Evolutionary conservation across 2,888 invertebrate genomes (phyloP).

Genomic region (Dicranocentrus wangi): DNA sequence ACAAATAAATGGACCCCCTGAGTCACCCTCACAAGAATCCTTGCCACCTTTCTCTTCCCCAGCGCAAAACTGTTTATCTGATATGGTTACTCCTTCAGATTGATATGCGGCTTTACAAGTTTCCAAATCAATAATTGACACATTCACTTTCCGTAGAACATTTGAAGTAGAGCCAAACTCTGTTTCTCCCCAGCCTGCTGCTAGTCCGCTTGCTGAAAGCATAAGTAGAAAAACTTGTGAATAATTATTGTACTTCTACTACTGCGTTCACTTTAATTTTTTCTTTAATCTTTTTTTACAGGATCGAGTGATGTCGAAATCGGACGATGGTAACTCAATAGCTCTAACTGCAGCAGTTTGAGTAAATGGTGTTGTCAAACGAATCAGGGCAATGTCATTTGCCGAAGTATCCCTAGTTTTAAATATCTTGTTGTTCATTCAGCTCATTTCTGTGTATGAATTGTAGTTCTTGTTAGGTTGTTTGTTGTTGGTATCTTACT

Average conservation of each 20-base stretch:
- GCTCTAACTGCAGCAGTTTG: background rate
- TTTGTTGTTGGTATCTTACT: background rate
- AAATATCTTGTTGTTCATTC: too few relatives aligned
- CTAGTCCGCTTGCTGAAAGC: background rate
- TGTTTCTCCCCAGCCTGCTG: conserved; percentile 41
- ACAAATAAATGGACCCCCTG: conserved; percentile 43
- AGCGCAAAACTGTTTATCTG: conserved; percentile 28
- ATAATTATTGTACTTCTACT: too few relatives aligned
- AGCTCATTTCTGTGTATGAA: background rate
- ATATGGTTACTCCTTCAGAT: background rate
- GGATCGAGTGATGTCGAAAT: too few relatives aligned
- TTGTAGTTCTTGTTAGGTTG: background rate
- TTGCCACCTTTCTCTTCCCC: background rate
- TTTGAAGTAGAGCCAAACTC: background rate
- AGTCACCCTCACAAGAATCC: conserved; percentile 52
- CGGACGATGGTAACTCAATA: background rate
- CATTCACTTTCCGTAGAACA: conserved; percentile 27
- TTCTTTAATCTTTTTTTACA: too few relatives aligned
- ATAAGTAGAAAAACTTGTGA: too few relatives aligned
- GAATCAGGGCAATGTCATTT: conserved; percentile 43
- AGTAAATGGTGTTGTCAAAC: conserved; percentile 9
- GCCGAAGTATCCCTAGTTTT: too few relatives aligned
- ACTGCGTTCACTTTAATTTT: too few relatives aligned
- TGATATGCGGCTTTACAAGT: background rate
- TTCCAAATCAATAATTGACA: conserved; percentile 19